Evolutionary conservation across 2,797 vertebrate species (phyloP), one percentile per base, ranked within the genome.

Genomic region (Australoheros facetus): DNA sequence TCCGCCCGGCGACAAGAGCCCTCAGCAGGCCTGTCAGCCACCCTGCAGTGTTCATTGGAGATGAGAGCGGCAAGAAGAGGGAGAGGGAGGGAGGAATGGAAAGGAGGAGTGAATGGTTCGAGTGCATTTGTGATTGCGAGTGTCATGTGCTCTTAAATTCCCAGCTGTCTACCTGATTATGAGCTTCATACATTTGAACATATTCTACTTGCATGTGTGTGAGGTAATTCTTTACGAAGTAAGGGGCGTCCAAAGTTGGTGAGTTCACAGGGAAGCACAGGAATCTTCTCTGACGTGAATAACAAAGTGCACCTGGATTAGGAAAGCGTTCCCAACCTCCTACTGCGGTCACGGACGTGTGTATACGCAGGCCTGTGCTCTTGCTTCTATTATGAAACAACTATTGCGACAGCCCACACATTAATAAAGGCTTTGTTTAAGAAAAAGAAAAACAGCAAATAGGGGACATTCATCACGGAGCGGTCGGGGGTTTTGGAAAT

Each of bases 1-100:
- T 95, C 94, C 93, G 77, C 80, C 85, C 87, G 56, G 88, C 85
- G 87, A 94, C 93, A 94, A 93, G 91, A 92, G 93, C 86, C 91
- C 92, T 93, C 88, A 85, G 93, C 77, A 28, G 90, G 91, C 87
- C 90, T 90, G 92, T 94, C 94, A 91, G 91, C 91, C 83, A 34
- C 87, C 93, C 93, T 82, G 92, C 87, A 80, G 91, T 39, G 87
- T 84, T 89, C 74, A 83, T 85, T 88, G 80, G 81, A 86, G 89
- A 87, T 78, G 90, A 88, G 81, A 82, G 91, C 76, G 30, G 16
- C 58, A 19, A 55, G 75, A 32, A 54, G 55, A 73, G 51, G 34
- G 58, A 64, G 58, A 34, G 57, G 39, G 66, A 28, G 62, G 32
- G 42, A 58, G 70, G 53, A 73, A 71, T 14, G 72, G 71, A 71